These are phyloP conservation scores for Diabrotica virgifera DNA, from an alignment of 1,140 invertebrate species.

Conservation along the genomic window DNA sequence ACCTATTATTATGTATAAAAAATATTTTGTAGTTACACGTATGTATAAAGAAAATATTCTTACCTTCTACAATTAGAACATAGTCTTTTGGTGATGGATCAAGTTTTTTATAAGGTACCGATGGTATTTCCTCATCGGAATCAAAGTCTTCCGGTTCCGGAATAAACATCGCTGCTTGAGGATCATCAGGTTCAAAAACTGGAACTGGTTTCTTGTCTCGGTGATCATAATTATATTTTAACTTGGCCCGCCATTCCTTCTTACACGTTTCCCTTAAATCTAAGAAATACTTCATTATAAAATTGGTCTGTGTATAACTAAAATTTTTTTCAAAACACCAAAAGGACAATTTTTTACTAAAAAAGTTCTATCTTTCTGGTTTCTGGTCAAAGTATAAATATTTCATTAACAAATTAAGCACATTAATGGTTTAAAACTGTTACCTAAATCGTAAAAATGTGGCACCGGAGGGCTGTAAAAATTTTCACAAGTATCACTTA, in stretches of 20 bases:
- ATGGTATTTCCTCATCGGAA: conserved; percentile 33
- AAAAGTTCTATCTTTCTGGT: no score
- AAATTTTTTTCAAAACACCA: no score
- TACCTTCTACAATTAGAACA: conserved; percentile 33
- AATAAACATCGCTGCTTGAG: not conserved
- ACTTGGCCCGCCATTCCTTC: conserved; percentile 32
- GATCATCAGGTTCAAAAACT: not conserved
- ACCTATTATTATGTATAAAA: no score
- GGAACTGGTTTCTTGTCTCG: conserved; percentile 22
- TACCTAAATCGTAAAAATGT: conserved; percentile 32
- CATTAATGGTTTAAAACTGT: not conserved
- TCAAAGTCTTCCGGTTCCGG: conserved; percentile 19
- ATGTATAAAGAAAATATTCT: not conserved
- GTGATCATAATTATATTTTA: conserved; percentile 40
- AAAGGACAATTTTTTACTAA: no score
- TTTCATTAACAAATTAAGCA: no score
- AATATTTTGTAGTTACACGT: no score
- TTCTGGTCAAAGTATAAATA: no score
- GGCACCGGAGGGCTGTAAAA: conserved; percentile 42
- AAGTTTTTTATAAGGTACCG: conserved; percentile 40
- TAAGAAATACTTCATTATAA: conserved; percentile 16
- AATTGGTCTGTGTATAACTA: no score
- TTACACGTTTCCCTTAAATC: conserved; percentile 27
- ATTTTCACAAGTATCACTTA: conserved; percentile 51
- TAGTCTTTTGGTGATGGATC: conserved; percentile 37